These are phyloP conservation scores for Amphimedon queenslandica DNA, from an alignment of 37 sponge, comb jelly and placozoan species.

Conservation along the genomic window DNA sequence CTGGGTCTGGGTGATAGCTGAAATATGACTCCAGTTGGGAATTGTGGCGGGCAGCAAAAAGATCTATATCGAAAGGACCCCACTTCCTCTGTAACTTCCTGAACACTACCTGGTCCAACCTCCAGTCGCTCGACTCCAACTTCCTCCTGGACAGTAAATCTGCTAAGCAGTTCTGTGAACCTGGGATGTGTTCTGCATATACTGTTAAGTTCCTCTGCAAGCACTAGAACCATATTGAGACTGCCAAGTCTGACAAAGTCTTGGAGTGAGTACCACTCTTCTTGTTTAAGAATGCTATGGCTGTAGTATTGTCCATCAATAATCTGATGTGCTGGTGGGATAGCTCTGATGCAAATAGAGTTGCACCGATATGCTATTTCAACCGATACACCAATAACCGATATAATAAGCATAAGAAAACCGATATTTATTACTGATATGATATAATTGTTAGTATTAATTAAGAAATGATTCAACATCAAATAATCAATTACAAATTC, in stretches of 20 bases:
- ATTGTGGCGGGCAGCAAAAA: slow-evolving; percentile 53
- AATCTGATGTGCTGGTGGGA: slow-evolving; percentile 17
- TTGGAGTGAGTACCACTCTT: slow-evolving; percentile 45
- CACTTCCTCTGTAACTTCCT: background rate
- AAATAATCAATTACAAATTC: too few relatives aligned
- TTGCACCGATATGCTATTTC: too few relatives aligned
- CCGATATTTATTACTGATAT: too few relatives aligned
- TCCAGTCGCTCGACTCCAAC: slow-evolving; percentile 29
- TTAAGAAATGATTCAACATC: too few relatives aligned
- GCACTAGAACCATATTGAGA: slow-evolving; percentile 40
- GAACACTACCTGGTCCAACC: slow-evolving; percentile 4
- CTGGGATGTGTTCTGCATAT: slow-evolving; percentile 47
- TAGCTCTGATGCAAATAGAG: slow-evolving; percentile 23
- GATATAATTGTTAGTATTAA: too few relatives aligned
- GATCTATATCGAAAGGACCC: slow-evolving; percentile 28
- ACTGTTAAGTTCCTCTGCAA: slow-evolving; percentile 30
- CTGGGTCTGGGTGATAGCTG: slow-evolving; percentile 54
- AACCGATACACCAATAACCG: too few relatives aligned
- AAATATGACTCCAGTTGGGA: slow-evolving; percentile 30
- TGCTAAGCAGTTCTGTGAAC: slow-evolving; percentile 19
- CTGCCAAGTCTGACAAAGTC: slow-evolving; percentile 3
- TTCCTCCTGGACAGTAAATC: slow-evolving; percentile 21
- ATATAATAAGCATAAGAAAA: too few relatives aligned
- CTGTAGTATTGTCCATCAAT: slow-evolving; percentile 43
- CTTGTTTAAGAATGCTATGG: slow-evolving; percentile 29